Evolutionary conservation across 2,113 vertebrate species (phyloP).

Genomic region (Ctenomys sociabilis): DNA sequence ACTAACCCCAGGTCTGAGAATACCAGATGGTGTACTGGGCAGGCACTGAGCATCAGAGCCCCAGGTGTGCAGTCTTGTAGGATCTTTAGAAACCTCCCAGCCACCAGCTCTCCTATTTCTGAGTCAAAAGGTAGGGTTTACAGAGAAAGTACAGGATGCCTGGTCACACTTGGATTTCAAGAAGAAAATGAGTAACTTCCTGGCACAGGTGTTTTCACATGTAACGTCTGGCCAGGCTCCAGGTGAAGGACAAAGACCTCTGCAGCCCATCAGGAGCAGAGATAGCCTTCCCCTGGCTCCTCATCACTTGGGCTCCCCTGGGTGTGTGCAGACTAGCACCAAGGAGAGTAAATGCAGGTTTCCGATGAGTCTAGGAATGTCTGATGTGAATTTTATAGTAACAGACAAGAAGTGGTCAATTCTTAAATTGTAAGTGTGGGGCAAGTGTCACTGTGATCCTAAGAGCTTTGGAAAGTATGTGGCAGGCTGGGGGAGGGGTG

Average conservation of each 20-base stretch:
- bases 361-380: neutral
- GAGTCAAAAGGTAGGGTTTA: neutral
- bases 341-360: neutral
- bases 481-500: neutral
- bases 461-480: neutral
- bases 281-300: neutral
- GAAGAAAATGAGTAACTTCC: neutral
- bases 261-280: neutral
- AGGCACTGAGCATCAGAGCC: neutral
- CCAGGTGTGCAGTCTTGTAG: accelerated
- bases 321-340: neutral
- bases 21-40: neutral
- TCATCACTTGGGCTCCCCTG: neutral
- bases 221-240: neutral
- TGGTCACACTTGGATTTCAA: neutral
- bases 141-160: neutral
- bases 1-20: neutral
- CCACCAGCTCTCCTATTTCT: neutral
- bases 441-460: neutral
- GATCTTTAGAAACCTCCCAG: neutral
- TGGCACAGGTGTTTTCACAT: neutral
- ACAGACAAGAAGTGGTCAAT: neutral
- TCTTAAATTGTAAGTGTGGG: neutral
- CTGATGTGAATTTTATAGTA: slow-evolving; percentile 13
- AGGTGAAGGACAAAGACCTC: neutral